Conservation (phyloP, 2,888 invertebrate genomes). For the Allacma fusca region DNA sequence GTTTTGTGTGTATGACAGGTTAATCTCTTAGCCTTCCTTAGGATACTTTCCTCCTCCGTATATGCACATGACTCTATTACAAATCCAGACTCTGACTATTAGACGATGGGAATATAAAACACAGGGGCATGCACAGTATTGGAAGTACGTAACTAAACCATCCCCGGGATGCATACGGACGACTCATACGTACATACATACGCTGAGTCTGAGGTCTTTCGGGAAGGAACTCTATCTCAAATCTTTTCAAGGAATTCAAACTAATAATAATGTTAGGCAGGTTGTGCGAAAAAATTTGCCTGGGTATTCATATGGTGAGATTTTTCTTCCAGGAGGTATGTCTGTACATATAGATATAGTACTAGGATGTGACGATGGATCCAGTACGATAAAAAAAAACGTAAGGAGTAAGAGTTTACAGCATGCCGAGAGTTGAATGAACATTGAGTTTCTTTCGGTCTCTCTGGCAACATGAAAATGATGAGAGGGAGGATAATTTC, state of each 20-base stretch:
- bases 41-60: conserved; percentile 27
- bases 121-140: too few relatives aligned
- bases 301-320: too few relatives aligned
- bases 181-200: too few relatives aligned
- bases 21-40: conserved; percentile 55
- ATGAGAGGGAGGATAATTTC: conserved; percentile 50
- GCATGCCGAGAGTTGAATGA: neutral
- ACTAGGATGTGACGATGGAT: conserved; percentile 24
- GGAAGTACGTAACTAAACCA: too few relatives aligned
- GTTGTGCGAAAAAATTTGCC: too few relatives aligned
- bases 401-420: neutral
- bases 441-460: neutral
- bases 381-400: conserved; percentile 28
- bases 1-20: conserved; percentile 61
- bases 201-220: too few relatives aligned
- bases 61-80: neutral
- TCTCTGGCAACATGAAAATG: conserved; percentile 39
- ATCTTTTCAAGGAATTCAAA: too few relatives aligned
- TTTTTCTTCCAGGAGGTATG: too few relatives aligned
- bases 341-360: neutral
- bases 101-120: neutral
- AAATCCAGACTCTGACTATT: neutral
- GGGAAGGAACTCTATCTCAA: too few relatives aligned
- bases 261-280: too few relatives aligned
- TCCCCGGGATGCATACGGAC: too few relatives aligned